These are phyloP conservation scores for Serranus cabrilla DNA, from an alignment of 2,797 vertebrate genomes.

Conservation along the genomic window DNA sequence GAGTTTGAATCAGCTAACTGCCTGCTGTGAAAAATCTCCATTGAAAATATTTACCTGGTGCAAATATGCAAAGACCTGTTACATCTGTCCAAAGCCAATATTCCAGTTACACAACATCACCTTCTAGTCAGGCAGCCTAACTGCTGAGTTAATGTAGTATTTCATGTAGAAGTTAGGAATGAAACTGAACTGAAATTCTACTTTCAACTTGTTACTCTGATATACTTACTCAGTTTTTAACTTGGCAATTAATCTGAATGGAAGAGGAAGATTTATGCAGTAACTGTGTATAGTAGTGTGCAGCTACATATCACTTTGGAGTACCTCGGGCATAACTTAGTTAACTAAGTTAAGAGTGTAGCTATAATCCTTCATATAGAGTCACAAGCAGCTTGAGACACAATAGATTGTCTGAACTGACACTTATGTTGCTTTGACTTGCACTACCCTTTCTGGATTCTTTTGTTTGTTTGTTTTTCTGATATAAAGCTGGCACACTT, in stretches of 20 bases:
- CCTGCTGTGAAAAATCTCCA: background rate
- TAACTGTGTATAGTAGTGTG: too few relatives aligned
- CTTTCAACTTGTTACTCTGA: too few relatives aligned
- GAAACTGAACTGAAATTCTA: rapidly evolving
- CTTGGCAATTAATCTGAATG: background rate
- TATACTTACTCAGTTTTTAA: too few relatives aligned
- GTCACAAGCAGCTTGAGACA: conserved; percentile 5
- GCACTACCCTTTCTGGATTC: background rate
- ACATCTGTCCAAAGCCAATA: background rate
- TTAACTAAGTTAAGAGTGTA: background rate
- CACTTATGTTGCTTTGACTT: background rate
- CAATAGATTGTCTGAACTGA: background rate
- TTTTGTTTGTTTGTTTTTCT: conserved; percentile 13
- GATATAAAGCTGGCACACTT: conserved; percentile 24
- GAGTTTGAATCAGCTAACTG: background rate
- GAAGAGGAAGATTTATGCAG: too few relatives aligned
- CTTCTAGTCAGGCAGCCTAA: background rate
- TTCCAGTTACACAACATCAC: background rate
- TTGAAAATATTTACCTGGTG: background rate
- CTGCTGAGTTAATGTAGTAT: background rate
- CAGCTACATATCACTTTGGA: too few relatives aligned
- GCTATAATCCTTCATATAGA: background rate
- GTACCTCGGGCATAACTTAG: too few relatives aligned
- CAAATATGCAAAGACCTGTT: background rate
- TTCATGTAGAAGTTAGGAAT: background rate